A percentile compares a stretch with the other conserved stretches of the same genome.
Conservation (phyloP, 2,797 vertebrate species). For the Coendou prehensilis region DNA sequence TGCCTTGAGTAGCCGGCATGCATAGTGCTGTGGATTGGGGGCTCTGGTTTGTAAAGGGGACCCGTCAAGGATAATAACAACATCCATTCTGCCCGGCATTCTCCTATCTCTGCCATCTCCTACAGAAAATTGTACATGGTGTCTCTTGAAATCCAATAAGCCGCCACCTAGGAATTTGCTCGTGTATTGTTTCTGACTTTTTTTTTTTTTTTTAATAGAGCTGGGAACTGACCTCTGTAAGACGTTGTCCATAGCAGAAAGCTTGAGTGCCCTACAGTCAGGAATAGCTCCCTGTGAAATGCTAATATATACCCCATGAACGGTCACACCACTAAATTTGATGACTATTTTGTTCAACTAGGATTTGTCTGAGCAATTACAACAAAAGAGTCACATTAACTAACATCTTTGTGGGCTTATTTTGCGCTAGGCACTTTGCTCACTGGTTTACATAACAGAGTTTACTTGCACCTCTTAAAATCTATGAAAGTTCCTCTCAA, state of each 20-base stretch:
- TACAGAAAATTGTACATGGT: background rate
- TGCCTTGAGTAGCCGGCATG: background rate
- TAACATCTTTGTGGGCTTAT: background rate
- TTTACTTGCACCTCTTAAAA: conserved; percentile 18
- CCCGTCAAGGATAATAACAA: background rate
- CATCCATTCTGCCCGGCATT: background rate
- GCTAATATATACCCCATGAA: background rate
- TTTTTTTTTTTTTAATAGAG: too few relatives aligned
- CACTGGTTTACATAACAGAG: background rate
- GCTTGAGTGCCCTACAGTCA: background rate
- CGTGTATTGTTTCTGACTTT: background rate
- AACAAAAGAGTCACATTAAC: conserved; percentile 17
- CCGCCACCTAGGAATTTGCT: background rate
- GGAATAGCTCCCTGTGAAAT: background rate
- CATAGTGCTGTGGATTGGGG: background rate
- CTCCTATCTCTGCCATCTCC: background rate
- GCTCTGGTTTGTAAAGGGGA: background rate
- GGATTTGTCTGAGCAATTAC: conserved; percentile 1
- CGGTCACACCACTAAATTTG: background rate
- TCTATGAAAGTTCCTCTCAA: background rate
- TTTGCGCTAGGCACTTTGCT: background rate
- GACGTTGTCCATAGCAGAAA: background rate
- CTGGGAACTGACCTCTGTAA: background rate
- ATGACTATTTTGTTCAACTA: background rate
- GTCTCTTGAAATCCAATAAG: background rate